Evolutionary conservation across 2,888 invertebrate genomes (phyloP), one percentile per base, ranked within the genome.

Genomic region (Dilophus febrilis): DNA sequence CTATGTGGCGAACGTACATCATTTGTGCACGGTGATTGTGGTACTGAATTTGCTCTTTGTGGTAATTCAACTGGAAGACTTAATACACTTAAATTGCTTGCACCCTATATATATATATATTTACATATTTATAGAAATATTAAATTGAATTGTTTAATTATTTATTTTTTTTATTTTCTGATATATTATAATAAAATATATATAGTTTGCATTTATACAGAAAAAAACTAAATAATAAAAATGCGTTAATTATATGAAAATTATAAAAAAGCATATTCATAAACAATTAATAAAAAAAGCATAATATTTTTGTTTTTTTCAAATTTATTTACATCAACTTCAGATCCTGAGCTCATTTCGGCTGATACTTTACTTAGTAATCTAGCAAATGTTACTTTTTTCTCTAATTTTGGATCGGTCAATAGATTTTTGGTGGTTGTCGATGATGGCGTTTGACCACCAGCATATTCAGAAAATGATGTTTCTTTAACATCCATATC

Each of bases 381-480:
- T 45, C 79, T 67, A 1, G 82, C 81, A 53, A 82, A 82, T 1
- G 80, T 81, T 7, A 82, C 80, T 58, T 81, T 81, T 62, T 81
- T 81, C 53, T 81, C 81, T 40, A 79, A 58, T 51, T 79, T 80
- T 11, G 76, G 73, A 58, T 77, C 77, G 35, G 67, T 69, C 46
- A 73, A 61, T 40, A 71, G 71, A 41, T 68, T 57, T 2, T 73
- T 70, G 0, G 71, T 66, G 0, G 68, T 66, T 1, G 66, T 65
- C 4, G 52, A 46, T 22, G 50, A 48, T 8, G 53, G 51, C 2
- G 65, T 61, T 45, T 68, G 69, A 46, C 68, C 68, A 22, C 22
- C 22, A 22, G 22, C 22, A 22, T 22, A 22, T 33, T 67, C 58
- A 56, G 54, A 54, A 48, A 77, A 73, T 16, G 72, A 72, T 0